Evolutionary conservation across 1,140 invertebrate genomes (phyloP), one percentile per base, ranked within the genome.

Genomic region (Ceratosolen solmsi): DNA sequence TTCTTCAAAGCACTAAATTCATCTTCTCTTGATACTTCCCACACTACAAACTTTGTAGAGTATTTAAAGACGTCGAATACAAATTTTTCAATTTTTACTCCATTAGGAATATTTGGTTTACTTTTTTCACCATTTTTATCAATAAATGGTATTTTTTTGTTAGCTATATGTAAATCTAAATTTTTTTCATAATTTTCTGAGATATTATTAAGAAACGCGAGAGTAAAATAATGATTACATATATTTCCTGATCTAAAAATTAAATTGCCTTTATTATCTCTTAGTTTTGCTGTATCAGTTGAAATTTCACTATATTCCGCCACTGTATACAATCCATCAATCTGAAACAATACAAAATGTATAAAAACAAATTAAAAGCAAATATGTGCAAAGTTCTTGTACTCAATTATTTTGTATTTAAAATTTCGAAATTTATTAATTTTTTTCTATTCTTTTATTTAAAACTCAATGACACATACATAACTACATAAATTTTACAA

Each of bases 31-130:
- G 95, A 92, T 0, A 98, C 98, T 93, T 99, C 97, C 95, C 98
- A 98, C 5, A 97, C 97, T 27, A 96, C 96, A 88, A 99, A 98
- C 85, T 95, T 96, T 90, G 96, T 94, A 0, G 97, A 94, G 90
- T 98, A 98, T 86, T 96, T 95, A 89, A 99, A 99, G 0, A 99
- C 98, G 92, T 99, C 99, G 89, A 99, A 99, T 2, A 99, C 96
- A 91, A 99, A 99, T 92, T 99, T 99, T 87, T 99, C 99, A 89
- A 99, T 96, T 93, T 99, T 99, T 83, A 99, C 98, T 30, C 98
- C 99, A 89, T 99, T 99, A 0, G 96, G 95, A 86, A 94, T 93
- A 0, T 94, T 93, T 0, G 99, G 98, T 77, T 94, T 95, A 17
- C 95, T 91, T 63, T 93, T 91, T 33, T 94, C 90, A 8, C 97